phyloP scores from a whole-genome alignment of 1,140 invertebrate genomes.

The Drosophila simulans region DNA sequence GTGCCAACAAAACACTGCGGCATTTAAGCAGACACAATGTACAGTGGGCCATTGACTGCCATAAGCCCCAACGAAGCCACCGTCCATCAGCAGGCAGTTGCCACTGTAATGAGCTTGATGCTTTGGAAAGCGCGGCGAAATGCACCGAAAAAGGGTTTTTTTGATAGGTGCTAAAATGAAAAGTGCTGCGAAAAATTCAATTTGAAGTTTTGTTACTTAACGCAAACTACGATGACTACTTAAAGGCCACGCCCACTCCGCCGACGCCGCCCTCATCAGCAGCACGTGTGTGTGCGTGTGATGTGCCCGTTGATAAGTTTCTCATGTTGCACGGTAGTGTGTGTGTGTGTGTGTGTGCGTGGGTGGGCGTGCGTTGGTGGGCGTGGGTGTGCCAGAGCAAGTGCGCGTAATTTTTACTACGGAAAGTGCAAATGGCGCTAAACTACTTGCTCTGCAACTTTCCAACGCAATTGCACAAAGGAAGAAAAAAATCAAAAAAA shows the following conservation, averaged over 20 bases:
- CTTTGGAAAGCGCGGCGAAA: constrained; percentile 51
- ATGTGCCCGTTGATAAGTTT: constrained; percentile 76
- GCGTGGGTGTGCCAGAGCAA: constrained; percentile 28
- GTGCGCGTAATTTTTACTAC: constrained; percentile 77
- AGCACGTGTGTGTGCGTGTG: constrained; percentile 44
- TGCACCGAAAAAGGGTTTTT: constrained; percentile 54
- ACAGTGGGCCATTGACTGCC: not conserved
- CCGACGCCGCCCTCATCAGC: constrained; percentile 17
- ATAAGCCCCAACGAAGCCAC: not conserved
- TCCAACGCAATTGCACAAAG: constrained; percentile 72
- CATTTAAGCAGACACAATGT: constrained; percentile 63
- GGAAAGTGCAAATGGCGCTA: constrained; percentile 81
- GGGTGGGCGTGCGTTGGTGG: constrained; percentile 17
- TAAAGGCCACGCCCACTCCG: constrained; percentile 63
- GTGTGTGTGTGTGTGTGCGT: constrained; percentile 33
- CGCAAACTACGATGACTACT: constrained; percentile 77
- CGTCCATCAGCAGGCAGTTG: constrained; percentile 29
- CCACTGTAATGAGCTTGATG: constrained; percentile 56
- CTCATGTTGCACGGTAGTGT: constrained; percentile 2
- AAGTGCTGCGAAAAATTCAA: constrained; percentile 79
- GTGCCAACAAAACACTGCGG: constrained; percentile 53
- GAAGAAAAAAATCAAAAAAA: constrained; percentile 13
- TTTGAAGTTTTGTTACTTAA: constrained; percentile 83
- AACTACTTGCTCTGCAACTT: constrained; percentile 81
- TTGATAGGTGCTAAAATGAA: constrained; percentile 80